Base-by-base conservation (phyloP, 2,113 vertebrate species). In the Sturnira hondurensis region DNA sequence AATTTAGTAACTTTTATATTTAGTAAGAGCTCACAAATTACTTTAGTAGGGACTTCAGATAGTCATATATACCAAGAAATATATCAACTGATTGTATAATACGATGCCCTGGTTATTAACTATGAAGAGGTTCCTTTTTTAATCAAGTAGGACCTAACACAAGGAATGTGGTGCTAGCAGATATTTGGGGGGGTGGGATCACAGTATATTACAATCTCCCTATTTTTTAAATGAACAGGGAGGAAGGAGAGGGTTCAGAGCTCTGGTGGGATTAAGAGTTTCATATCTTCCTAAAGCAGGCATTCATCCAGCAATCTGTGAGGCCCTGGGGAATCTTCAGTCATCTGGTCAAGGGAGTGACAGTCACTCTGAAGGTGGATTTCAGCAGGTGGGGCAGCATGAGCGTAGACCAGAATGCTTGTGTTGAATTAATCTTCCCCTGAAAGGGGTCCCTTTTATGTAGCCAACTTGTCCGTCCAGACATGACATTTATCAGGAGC, bases 281-380 rank as follows among this genome's bases (percentile, higher is more conserved):
- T 63, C 13, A 52, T 0, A 56, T 82, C 2, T 85, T 54, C 6
- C 43, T 31, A 67, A 19, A n/a, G 17, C 36, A 81, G 36, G 2
- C 11, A 54, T 52, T 61, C 7, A 47, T 38, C 17, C 43, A 19
- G 31, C 2, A 36, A 4, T 28, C 15, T 31, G 1, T 2, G 47
- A 15, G 11, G 19, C 12, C 9, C 12, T 54, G 36, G 91, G 6
- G 11, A 38, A 5, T 56, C 24, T 17, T 13, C 1, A 9, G 12
- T 74, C 5, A 3, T 92, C 19, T 36, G 61, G 54, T 52, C 2
- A 50, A 54, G 10, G 24, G 20, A 68, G 61, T 56, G 41, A 16
- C 4, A 45, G 2, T 26, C 11, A 36, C 36, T 31, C 19, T 70
- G 9, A 16, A 5, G 33, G 8, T 1, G 9, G 11, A 0, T 58